These are phyloP conservation scores for Xanthorhoe designata DNA, from an alignment of 2,888 invertebrate species.

Conservation along the genomic window DNA sequence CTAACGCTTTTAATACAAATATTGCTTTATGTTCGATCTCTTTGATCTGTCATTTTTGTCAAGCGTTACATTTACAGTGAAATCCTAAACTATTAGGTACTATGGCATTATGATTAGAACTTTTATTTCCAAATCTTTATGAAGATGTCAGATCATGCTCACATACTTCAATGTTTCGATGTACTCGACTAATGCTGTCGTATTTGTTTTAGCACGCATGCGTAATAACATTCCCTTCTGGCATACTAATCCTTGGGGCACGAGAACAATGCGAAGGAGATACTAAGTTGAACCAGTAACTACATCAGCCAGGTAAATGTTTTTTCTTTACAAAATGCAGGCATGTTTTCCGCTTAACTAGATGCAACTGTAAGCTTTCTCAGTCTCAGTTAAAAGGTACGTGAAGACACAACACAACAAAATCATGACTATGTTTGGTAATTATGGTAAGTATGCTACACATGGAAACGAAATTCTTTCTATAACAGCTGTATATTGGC, in stretches of 20 bases:
- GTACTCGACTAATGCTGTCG: conserved; percentile 76
- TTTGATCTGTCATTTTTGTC: conserved; percentile 53
- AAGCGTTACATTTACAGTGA: neutral
- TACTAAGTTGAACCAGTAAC: conserved; percentile 58
- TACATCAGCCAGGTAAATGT: conserved; percentile 73
- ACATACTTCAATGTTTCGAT: conserved; percentile 55
- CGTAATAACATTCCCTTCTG: conserved; percentile 86
- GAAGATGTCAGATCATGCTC: conserved; percentile 54
- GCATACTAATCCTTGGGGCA: conserved; percentile 83
- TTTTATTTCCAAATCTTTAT: conserved; percentile 3
- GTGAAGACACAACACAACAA: conserved; percentile 53
- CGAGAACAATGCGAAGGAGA: conserved; percentile 71
- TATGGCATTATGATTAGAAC: neutral
- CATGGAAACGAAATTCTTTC: conserved; percentile 48
- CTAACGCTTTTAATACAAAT: conserved; percentile 61
- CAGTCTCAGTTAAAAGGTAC: conserved; percentile 53
- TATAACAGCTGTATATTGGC: conserved; percentile 76
- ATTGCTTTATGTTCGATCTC: conserved; percentile 57
- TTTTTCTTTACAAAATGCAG: conserved; percentile 40
- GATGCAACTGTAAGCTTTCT: conserved; percentile 47
- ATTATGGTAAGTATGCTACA: conserved; percentile 43
- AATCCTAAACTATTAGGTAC: neutral
- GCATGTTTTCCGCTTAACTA: conserved; percentile 54
- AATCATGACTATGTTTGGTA: conserved; percentile 40
- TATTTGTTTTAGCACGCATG: conserved; percentile 86